Base-by-base conservation (phyloP, 2,113 vertebrate genomes). In the Smithornis capensis region DNA sequence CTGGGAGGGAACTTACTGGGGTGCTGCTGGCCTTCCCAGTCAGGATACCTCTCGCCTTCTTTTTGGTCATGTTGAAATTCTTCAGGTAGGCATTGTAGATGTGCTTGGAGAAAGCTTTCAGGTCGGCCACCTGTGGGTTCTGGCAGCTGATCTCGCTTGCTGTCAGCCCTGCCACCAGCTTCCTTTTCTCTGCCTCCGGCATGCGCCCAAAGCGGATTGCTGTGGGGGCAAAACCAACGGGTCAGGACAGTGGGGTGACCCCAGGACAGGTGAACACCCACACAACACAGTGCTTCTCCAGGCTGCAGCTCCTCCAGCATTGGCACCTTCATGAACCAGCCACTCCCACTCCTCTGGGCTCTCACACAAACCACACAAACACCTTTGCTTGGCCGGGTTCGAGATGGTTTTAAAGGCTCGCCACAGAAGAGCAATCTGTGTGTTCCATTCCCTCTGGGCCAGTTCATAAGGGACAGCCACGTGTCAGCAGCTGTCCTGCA, bases 21-120 rank as follows among this genome's bases (percentile, higher is more conserved):
- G 97, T 98, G 97, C 98, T 98, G 98, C 98, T 99, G 97, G 98
- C 98, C 98, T 99, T 99, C 95, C 99, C 99, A 0, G 98, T 99
- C 97, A 99, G 97, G 97, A 99, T 99, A 96, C 98, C 98, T 53
- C 99, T 99, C 73, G 99, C 99, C 97, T 99, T 99, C 97, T 99
- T 99, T 98, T 99, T 99, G 98, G 99, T 99, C 99, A 99, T 99
- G 91, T 98, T 98, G 97, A 99, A 99, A 97, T 99, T 99, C 96
- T 99, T 99, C 98, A 98, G 98, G 98, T 99, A 99, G 97, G 99
- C 99, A 2, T 97, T 98, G 97, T 99, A 99, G 95, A 99, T 99
- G 94, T 98, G 98, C 97, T 99, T 99, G 84, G 99, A 99, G 98
- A 99, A 98, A 57, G 98, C 98, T 97, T 99, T 99, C 83, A 99